Base-by-base conservation (phyloP, 2,113 vertebrate genomes). In the Takifugu flavidus region DNA sequence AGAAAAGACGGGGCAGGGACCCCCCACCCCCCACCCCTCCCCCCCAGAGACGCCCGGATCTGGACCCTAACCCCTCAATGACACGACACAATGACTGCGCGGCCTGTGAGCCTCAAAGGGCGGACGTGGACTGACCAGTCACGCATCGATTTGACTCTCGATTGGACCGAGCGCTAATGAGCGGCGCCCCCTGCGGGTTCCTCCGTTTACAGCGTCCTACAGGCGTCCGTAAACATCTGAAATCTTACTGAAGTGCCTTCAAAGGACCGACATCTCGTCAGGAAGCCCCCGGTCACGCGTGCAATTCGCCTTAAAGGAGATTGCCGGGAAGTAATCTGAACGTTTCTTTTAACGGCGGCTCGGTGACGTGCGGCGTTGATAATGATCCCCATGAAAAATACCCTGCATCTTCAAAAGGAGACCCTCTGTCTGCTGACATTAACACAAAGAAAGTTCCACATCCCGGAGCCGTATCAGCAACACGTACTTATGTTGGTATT, bases 391-490 rank as follows among this genome's bases (percentile, higher is more conserved):
- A 75, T 88, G 85, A 77, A 89, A 83, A 81, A 82, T 78, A 59
- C 59, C 79, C 72, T 87, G 76, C 78, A 80, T 86, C 86, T 85
- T 80, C 78, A 80, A 86, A 83, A 81, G 75, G 80, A 85, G 69
- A 82, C 78, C 71, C 62, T 69, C 78, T 81, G 80, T 83, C 83
- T 84, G 55, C 65, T 89, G 85, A 88, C 85, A 89, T 85, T 82
- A 86, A 87, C 86, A 88, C 87, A 85, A 86, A 89, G 82, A 87
- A 83, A 87, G 82, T 88, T 82, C 75, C 74, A 75, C 79, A 77
- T 88, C 86, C 86, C 59, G 72, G 67, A 85, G 86, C 85, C 82
- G 88, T 81, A 86, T 88, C 88, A 83, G 79, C 86, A 82, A 84
- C 83, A 82, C 80, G 80, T 77, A 86, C 82, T 87, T 84, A 77